Evolutionary conservation across 2,797 vertebrate species (phyloP), one percentile per base, ranked within the genome.

Genomic region (Thunnus albacares): DNA sequence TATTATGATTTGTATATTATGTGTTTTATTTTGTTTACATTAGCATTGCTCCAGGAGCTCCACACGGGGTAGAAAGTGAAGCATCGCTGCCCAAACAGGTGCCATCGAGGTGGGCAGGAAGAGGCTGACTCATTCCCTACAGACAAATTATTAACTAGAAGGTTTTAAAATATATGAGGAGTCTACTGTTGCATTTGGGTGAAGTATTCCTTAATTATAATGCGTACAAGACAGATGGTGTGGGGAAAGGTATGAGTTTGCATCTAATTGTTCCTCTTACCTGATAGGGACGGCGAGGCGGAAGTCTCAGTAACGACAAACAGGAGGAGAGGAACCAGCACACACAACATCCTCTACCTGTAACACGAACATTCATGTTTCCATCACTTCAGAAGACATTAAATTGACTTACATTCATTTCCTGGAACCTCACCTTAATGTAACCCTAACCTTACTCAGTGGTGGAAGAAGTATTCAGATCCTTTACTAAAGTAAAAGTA

Each of bases 41-140:
- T 6, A 0, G 86, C 86, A 0, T 12, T 1, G 49, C 38, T 75
- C 80, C 86, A 85, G 20, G 70, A 57, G 74, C 73, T 85, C 86
- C 82, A 87, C 33, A 82, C 80, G 0, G 82, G 86, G 74, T 58
- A 72, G 55, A 82, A 66, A 2, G 49, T 28, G 2, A 71, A 75
- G 26, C 86, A 85, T n/a, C 15, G 71, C 20, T 12, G 6, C 17
- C 66, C 26, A 0, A 53, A 49, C 26, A 51, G 77, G 62, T 26
- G 35, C 82, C 82, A 85, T n/a, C 18, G 6, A 5, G 53, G 15
- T 0, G 51, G 62, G 57, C 80, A 85, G 0, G 1, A 0, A 22
- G 56, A 13, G 12, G n/a, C 9, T 18, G 2, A 26, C 12, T 13
- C 9, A 0, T 0, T 4, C 45, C 17, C 81, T 53, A 0, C 24